Conservation (phyloP, 2,113 vertebrate species). For the Gopherus evgoodei region DNA sequence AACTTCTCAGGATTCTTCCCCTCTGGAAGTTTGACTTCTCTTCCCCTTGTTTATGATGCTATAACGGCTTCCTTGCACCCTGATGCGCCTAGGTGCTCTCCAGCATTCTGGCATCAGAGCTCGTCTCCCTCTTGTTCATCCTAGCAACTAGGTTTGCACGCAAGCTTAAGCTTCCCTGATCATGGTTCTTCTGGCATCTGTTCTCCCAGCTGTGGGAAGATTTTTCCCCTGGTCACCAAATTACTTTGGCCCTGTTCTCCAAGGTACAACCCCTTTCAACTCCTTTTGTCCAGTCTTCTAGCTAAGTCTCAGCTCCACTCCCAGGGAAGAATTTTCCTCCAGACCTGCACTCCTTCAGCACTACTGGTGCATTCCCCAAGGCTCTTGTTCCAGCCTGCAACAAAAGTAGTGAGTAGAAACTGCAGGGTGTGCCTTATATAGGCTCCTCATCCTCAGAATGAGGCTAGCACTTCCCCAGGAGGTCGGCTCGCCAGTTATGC, state of each 20-base stretch:
- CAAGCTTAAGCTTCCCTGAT: not conserved
- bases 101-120: not conserved
- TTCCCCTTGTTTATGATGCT: not conserved
- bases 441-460: conserved; percentile 2
- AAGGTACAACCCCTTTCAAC: not conserved
- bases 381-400: not conserved
- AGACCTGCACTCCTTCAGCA: not conserved
- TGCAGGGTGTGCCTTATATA: not conserved
- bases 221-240: accelerated
- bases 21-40: not conserved
- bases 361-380: not conserved
- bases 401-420: not conserved
- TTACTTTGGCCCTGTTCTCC: accelerated
- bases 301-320: not conserved
- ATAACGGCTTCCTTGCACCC: not conserved
- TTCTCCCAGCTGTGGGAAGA: not conserved
- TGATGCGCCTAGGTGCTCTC: not conserved
- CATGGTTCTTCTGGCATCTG: not conserved
- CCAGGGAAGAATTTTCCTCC: not conserved
- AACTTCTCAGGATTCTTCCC: not conserved
- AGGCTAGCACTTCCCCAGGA: not conserved
- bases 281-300: not conserved
- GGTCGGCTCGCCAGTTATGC: not conserved
- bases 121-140: not conserved
- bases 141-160: not conserved